Evolutionary conservation across 1,140 invertebrate genomes (phyloP).

Genomic region (Leptopilina clavipes): DNA sequence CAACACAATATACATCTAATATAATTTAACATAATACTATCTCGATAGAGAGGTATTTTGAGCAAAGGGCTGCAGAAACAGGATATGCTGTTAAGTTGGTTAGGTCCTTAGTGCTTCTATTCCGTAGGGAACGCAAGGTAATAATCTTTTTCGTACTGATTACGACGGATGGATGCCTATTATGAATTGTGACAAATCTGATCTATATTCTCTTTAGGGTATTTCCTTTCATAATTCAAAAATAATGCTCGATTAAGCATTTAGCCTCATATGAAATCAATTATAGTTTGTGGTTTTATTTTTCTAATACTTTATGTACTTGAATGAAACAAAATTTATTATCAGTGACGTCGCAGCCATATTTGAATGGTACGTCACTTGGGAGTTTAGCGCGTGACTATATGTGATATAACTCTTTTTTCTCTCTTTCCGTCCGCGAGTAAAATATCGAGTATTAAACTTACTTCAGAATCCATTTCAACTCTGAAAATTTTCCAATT

Average conservation of each 20-base stretch:
- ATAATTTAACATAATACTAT: slow-evolving; percentile 45
- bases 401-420: too few species aligned
- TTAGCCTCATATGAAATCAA: slow-evolving; percentile 15
- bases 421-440: too few species aligned
- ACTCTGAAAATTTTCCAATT: background rate
- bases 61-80: slow-evolving; percentile 62
- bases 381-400: too few species aligned
- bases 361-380: too few species aligned
- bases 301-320: too few species aligned
- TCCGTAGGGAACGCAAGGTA: slow-evolving; percentile 64
- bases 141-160: slow-evolving; percentile 65
- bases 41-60: slow-evolving; percentile 49
- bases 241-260: slow-evolving; percentile 42
- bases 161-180: slow-evolving; percentile 69
- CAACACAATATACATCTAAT: slow-evolving; percentile 29
- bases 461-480: background rate
- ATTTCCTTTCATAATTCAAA: background rate
- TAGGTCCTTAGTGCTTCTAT: slow-evolving; percentile 72
- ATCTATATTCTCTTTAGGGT: slow-evolving; percentile 56
- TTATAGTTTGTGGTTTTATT: too few species aligned
- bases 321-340: too few species aligned
- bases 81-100: slow-evolving; percentile 71
- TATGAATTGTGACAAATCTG: slow-evolving; percentile 74
- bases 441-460: background rate
- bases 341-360: too few species aligned